Percentiles rank a stretch among this genome's conserved stretches.
Evolutionary conservation across 2,113 vertebrate species (phyloP).

Genomic region (Megaceryle torquata): DNA sequence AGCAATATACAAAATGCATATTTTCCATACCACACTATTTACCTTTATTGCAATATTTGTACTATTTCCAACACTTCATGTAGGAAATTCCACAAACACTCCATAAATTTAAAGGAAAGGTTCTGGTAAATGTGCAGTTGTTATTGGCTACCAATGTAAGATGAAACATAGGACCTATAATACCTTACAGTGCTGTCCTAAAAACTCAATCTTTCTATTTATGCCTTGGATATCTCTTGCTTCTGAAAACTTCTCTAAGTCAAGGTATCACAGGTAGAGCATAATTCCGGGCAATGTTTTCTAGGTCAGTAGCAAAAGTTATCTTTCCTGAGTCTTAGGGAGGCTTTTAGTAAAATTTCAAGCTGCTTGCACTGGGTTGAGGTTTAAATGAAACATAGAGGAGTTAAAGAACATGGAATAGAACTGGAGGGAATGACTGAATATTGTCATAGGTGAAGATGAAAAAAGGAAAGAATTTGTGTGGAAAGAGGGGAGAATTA

Average conservation of each 20-base stretch:
- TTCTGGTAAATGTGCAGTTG: neutral
- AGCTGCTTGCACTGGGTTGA: neutral
- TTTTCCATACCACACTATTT: constrained; percentile 4
- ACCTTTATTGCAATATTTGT: constrained; percentile 10
- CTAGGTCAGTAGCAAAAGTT: neutral
- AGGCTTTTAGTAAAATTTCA: neutral
- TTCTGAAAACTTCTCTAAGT: constrained; percentile 12
- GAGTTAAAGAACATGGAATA: neutral
- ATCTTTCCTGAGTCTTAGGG: neutral
- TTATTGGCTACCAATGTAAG: neutral
- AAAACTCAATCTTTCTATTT: neutral
- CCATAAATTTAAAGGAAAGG: constrained; percentile 21
- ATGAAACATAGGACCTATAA: neutral
- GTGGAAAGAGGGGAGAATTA: neutral
- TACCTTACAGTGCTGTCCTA: neutral
- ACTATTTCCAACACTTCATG: neutral
- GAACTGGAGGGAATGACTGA: neutral
- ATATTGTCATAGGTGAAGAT: neutral
- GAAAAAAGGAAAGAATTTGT: neutral
- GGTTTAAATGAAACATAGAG: neutral
- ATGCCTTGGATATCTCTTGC: neutral
- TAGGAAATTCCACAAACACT: constrained; percentile 12
- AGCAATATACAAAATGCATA: neutral
- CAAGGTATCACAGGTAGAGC: neutral
- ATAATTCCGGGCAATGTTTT: neutral